Base-by-base conservation (phyloP, 1,140 invertebrate species). In the Brachionus koreanus region DNA sequence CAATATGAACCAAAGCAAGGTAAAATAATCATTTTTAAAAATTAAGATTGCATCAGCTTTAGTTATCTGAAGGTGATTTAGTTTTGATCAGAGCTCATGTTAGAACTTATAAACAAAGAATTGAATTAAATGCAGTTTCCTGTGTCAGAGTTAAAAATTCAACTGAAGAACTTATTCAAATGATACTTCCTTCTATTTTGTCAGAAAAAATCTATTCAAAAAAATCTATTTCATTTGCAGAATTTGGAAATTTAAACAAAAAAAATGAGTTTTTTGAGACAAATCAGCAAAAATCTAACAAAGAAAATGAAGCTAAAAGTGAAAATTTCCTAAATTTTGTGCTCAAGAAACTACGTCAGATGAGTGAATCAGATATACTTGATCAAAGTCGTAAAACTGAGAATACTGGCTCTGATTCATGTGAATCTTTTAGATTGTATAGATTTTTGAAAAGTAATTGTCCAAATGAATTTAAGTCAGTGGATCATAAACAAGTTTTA, bases 261-360 rank as follows among this genome's bases (percentile, higher is more conserved):
- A 49, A 79, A 65, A 29, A 13, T 52, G 10, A 65, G n/a, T 3
- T 4, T 61, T 9, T 13, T 61, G 57, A 33, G 12, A 13, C 5
- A 10, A 23, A 10, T 13, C 9, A 77, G 25, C 35, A 57, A 12
- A 61, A 52, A 19, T 6, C 43, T 13, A 25, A 65, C 3, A 61
- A 35, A 42, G 33, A 57, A 16, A 57, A 52, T 29, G 12, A 43
- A 37, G 19, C 13, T 33, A 43, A 46, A 6, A 74, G 25, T 25
- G 76, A 79, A 61, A 79, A 79, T 35, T 79, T 79, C 42, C 13
- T 61, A 10, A 42, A 79, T 57, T 65, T 19, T 39, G 76, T 79
- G 5, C 49, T 61, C 4, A 61, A 57, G 37, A 79, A 57, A 49
- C 33, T 79, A 25, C n/a, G 39, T 63, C 49, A 65, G 37, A 79